phyloP scores from a whole-genome alignment of 2,113 vertebrate genomes.

The Dipodomys ordii region DNA sequence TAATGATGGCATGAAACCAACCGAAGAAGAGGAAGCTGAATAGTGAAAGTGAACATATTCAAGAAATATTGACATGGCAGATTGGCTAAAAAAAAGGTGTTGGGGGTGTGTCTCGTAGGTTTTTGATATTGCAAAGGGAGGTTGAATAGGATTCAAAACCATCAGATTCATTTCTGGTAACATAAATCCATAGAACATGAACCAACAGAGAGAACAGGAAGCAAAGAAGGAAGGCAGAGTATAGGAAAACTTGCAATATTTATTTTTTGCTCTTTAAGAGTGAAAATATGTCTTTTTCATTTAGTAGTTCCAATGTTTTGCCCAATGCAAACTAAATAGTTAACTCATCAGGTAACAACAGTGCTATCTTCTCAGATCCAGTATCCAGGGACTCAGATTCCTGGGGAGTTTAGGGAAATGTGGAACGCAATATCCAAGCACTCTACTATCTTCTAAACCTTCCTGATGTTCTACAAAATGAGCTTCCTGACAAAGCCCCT shows the following conservation, averaged over 20 bases:
- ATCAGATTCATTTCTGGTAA: neutral
- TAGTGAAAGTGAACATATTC: neutral
- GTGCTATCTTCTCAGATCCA: neutral
- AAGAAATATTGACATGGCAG: neutral
- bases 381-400: neutral
- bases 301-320: neutral
- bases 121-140: neutral
- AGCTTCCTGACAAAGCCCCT: slow-evolving; percentile 26
- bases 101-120: rapidly evolving
- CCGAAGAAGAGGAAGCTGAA: neutral
- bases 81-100: neutral
- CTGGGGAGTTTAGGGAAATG: neutral
- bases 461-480: neutral
- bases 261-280: neutral
- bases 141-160: neutral
- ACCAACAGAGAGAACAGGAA: neutral
- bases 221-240: neutral
- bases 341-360: neutral
- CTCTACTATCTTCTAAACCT: neutral
- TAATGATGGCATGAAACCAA: rapidly evolving
- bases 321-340: neutral
- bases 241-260: neutral
- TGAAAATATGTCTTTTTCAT: neutral
- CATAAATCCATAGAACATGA: neutral
- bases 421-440: neutral